Percentiles rank a stretch among this genome's conserved stretches.
These are phyloP conservation scores for Irena cyanogastra DNA, from an alignment of 2,113 vertebrate genomes.

Conservation along the genomic window DNA sequence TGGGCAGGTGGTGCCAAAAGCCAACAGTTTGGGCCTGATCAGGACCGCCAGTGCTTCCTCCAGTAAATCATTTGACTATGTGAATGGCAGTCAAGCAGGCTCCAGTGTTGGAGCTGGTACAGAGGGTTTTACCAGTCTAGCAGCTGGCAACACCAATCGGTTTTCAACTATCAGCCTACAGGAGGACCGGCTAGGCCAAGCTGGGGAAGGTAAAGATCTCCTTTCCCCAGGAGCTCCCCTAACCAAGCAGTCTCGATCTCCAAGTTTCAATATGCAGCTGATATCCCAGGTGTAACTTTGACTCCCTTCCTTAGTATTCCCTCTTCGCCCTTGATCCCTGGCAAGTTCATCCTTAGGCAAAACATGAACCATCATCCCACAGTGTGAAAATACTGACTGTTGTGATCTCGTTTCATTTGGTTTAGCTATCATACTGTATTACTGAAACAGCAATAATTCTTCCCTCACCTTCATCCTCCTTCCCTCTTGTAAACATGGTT, in stretches of 20 bases:
- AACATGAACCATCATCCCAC: constrained; percentile 58
- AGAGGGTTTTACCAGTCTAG: constrained; percentile 73
- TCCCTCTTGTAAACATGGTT: constrained; percentile 65
- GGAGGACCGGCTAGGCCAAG: constrained; percentile 86
- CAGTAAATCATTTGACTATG: constrained; percentile 94
- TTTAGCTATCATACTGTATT: constrained; percentile 74
- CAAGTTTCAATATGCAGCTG: constrained; percentile 99
- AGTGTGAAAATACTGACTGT: constrained; percentile 71
- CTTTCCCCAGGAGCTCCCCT: constrained; percentile 85
- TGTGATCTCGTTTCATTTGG: constrained; percentile 63
- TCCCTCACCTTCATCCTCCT: constrained; percentile 38
- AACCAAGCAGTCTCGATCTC: constrained; percentile 94
- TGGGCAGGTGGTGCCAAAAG: constrained; percentile 78
- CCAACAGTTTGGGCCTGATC: constrained; percentile 79
- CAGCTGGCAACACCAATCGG: constrained; percentile 78
- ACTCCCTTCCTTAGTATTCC: constrained; percentile 24
- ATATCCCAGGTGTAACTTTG: constrained; percentile 93
- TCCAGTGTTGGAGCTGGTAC: constrained; percentile 64
- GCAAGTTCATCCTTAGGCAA: constrained; percentile 68
- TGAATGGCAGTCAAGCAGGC: constrained; percentile 80
- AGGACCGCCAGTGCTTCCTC: constrained; percentile 95
- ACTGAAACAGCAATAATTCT: constrained; percentile 92
- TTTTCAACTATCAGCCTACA: constrained; percentile 93
- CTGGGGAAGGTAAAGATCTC: constrained; percentile 82
- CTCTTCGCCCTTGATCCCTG: constrained; percentile 36